These are phyloP conservation scores for Atta colombica DNA, from an alignment of 1,140 invertebrate genomes.

Conservation along the genomic window DNA sequence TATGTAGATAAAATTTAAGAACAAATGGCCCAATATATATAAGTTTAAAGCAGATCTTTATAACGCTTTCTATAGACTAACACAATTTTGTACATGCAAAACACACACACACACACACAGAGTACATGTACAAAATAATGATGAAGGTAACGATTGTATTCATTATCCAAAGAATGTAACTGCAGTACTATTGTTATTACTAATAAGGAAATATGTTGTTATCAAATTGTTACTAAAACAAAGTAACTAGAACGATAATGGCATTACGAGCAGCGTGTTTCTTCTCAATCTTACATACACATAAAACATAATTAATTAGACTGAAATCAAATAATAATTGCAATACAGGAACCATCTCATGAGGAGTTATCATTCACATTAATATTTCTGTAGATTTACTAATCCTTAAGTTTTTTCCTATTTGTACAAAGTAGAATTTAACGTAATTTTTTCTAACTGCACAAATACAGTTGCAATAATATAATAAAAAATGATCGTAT, in stretches of 20 bases:
- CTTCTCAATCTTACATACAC: not conserved
- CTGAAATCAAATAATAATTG: not conserved
- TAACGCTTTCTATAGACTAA: not conserved
- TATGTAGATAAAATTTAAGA: conserved; percentile 62
- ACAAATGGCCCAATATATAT: conserved; percentile 1
- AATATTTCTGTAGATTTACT: not conserved
- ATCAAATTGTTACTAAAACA: too few species aligned
- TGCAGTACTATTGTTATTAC: too few species aligned
- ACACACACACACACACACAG: too few species aligned
- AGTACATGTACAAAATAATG: too few species aligned
- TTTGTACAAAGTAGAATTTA: not conserved
- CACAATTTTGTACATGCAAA: too few species aligned
- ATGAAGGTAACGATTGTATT: too few species aligned
- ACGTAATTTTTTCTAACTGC: not conserved
- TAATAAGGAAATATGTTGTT: too few species aligned
- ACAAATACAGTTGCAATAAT: not conserved
- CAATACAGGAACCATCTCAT: not conserved
- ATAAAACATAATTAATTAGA: not conserved
- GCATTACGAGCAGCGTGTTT: too few species aligned
- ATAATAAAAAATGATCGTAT: not conserved
- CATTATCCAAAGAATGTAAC: too few species aligned
- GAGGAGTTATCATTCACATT: not conserved
- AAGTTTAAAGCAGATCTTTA: conserved; percentile 4
- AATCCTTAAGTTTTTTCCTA: not conserved
- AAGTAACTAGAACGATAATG: too few species aligned